Evolutionary conservation across 2,113 vertebrate genomes (phyloP), one percentile per base, ranked within the genome.

Genomic region (Chinchilla lanigera): DNA sequence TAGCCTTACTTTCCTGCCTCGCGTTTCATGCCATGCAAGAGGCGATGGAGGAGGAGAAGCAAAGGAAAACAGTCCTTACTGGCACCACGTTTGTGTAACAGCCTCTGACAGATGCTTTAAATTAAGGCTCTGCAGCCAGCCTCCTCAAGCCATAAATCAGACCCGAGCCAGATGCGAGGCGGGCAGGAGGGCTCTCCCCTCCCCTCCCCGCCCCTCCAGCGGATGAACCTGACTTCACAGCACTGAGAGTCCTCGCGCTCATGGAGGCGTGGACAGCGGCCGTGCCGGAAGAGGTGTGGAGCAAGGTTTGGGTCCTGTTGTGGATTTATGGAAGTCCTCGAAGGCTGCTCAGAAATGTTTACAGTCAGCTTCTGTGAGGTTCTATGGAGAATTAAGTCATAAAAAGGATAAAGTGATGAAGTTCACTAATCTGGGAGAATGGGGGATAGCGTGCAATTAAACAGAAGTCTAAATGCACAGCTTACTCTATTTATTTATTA

Each of bases 101-200:
- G 80, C 86, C 78, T 96, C 61, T 93, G 93, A 97, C 97, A 93
- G 92, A 92, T 94, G 90, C 92, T 97, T 96, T 96, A 97, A 96
- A 96, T 96, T 93, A 90, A 96, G 87, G 93, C 67, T 78, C 81
- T 86, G 67, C 54, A n/a, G 78, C 95, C 96, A 92, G 50, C 50
- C 69, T 82, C 86, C 77, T 54, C 16, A 92, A 88, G 94, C 86
- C 86, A 94, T 96, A 90, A 97, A 97, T 97, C 92, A 96, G 85
- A 88, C 47, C 1, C 50, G 84, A 58, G 89, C 8, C 2, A 97
- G 95, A 97, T 30, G 58, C 38, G 8, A 35, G 50, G 71, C 22
- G 58, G 11, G 38, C 17, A 58, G 75, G 50, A 22, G 52, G 38
- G 28, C 41, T 11, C 20, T 24, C 35, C 16, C 17, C 47, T 50